Evolutionary conservation across 1,140 invertebrate species (phyloP).

Genomic region (Apocrypta bakeri): DNA sequence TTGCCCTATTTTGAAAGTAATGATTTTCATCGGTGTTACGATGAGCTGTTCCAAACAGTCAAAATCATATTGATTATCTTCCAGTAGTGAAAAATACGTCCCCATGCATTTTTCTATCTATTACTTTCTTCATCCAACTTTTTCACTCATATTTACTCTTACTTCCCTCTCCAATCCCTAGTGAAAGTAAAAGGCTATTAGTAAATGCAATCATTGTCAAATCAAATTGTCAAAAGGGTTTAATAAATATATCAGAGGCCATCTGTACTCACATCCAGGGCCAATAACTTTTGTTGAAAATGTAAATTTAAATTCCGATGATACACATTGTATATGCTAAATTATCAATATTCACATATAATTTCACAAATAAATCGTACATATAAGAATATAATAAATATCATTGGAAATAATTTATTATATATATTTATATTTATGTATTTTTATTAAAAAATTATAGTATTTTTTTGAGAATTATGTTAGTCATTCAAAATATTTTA

Average conservation of each 20-base stretch:
- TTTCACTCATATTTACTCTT: slow-evolving; percentile 49
- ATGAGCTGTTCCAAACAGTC: slow-evolving; percentile 62
- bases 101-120: slow-evolving; percentile 72
- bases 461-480: slow-evolving; percentile 52
- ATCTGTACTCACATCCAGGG: slow-evolving; percentile 62
- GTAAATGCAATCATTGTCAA: slow-evolving; percentile 59
- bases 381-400: slow-evolving; percentile 60
- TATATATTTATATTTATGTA: slow-evolving; percentile 38
- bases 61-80: slow-evolving; percentile 62
- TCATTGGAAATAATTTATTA: slow-evolving; percentile 59
- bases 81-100: slow-evolving; percentile 67
- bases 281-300: slow-evolving; percentile 41
- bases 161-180: slow-evolving; percentile 66
- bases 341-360: slow-evolving; percentile 34
- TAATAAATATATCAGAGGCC: slow-evolving; percentile 45
- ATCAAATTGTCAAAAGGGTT: slow-evolving; percentile 43
- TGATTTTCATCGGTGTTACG: slow-evolving; percentile 55
- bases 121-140: slow-evolving; percentile 61
- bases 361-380: slow-evolving; percentile 31
- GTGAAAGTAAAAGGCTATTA: slow-evolving; percentile 75
- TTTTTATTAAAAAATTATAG: slow-evolving; percentile 35
- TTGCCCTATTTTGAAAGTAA: slow-evolving; percentile 49
- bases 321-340: slow-evolving; percentile 40
- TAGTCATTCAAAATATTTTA: slow-evolving; percentile 34
- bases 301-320: slow-evolving; percentile 36